Evolutionary conservation across 2,113 vertebrate genomes (phyloP), one percentile per base, ranked within the genome.

Genomic region (Oncorhynchus masou): DNA sequence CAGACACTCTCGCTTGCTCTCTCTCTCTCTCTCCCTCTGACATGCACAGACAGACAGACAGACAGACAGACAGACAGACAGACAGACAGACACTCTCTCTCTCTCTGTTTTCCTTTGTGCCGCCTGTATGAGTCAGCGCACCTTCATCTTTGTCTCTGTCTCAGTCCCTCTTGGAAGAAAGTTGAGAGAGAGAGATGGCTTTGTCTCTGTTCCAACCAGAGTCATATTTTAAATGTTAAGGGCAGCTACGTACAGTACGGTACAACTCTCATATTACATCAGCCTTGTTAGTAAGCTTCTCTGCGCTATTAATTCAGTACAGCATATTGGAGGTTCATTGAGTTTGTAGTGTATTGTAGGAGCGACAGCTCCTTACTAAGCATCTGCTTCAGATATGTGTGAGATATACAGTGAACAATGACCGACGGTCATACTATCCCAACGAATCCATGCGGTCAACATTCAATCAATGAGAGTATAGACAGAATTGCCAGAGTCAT

Each of bases 71-170:
- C 73, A 66, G 22, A 57, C 54, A 34, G 31, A 34, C 34, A 31
- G 1, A 31, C 31, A 31, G 29, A 9, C 54, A 34, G 6, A 34
- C 34, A 34, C 7, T 8, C 7, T 39, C 34, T 45, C 39, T 45
- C 39, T 45, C n/a, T 29, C 45, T 11, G 9, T 45, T 2, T 45
- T 15, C 16, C 45, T 76, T 71, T 77, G 73, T 80, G 78, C 69
- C 6, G 68, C 16, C 59, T 84, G 83, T 75, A 86, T 88, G 87
- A 90, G 77, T 91, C 87, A 86, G 19, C 76, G 34, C 31, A 73
- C 74, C 29, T 57, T 0, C 67, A 59, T 66, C 45, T 83, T 82
- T 83, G 80, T 85, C 74, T 81, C 74, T 81, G 74, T 73, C 65
- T 20, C 16, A 69, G 72, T 71, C 79, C 62, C 83, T 81, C 62